A percentile compares a stretch with the other conserved stretches of the same genome.
Conservation (phyloP, 2,888 invertebrate species). For the Drosophila bunnanda region DNA sequence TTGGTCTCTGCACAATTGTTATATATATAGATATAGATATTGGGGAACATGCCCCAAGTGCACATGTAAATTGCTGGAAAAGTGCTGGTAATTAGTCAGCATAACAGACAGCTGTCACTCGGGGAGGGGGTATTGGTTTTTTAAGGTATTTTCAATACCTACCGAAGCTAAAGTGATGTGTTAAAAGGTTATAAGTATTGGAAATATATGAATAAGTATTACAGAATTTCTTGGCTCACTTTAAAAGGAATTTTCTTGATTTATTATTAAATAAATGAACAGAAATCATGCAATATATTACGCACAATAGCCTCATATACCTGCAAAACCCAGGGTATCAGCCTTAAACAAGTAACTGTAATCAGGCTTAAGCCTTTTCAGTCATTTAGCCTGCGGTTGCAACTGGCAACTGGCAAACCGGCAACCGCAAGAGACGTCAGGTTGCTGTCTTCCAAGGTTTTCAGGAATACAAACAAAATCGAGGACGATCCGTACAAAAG, state of each 20-base stretch:
- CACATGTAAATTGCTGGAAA: slow-evolving; percentile 56
- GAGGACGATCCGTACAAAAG: slow-evolving; percentile 36
- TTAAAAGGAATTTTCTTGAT: too few species aligned
- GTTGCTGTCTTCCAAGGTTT: slow-evolving; percentile 41
- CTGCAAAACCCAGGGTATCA: slow-evolving; percentile 3
- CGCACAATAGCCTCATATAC: slow-evolving; percentile 1
- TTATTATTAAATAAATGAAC: too few species aligned
- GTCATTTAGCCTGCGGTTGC: slow-evolving; percentile 49
- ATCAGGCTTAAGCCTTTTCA: slow-evolving; percentile 46
- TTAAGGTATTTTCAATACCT: neutral
- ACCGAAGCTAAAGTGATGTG: neutral
- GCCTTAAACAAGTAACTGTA: slow-evolving; percentile 55
- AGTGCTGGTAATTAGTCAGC: slow-evolving; percentile 70
- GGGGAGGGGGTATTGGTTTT: neutral
- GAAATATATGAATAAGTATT: too few species aligned
- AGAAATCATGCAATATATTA: too few species aligned
- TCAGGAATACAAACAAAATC: slow-evolving; percentile 16
- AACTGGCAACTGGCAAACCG: slow-evolving; percentile 28
- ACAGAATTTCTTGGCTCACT: too few species aligned
- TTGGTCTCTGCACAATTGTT: slow-evolving; percentile 71
- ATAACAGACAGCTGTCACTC: slow-evolving; percentile 25
- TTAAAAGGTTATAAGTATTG: neutral
- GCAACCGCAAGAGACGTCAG: slow-evolving; percentile 60
- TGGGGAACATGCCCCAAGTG: slow-evolving; percentile 15
- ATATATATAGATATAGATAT: slow-evolving; percentile 34